Conservation (phyloP, 2,888 invertebrate genomes). For the Calliopum simillimum region DNA sequence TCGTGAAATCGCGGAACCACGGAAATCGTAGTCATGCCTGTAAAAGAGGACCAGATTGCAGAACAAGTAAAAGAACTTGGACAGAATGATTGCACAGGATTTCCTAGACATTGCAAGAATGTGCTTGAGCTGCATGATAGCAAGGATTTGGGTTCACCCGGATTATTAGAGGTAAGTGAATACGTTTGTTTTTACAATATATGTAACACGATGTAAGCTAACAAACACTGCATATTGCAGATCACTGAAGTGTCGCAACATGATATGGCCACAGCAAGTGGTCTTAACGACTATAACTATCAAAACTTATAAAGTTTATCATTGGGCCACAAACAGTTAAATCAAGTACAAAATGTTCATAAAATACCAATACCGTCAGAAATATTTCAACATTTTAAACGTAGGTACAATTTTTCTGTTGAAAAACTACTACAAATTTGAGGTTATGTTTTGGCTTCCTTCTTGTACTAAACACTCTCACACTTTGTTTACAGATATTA, state of each 20-base stretch:
- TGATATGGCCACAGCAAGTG: conserved; percentile 87
- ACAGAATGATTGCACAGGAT: conserved; percentile 67
- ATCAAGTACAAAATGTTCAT: conserved; percentile 82
- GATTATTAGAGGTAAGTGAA: conserved; percentile 61
- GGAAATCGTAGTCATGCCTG: too few species aligned
- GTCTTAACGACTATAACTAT: conserved; percentile 91
- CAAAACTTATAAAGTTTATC: conserved; percentile 80
- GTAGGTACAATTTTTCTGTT: conserved; percentile 69
- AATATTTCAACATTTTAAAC: conserved; percentile 93
- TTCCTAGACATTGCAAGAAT: conserved; percentile 81
- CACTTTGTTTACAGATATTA: conserved; percentile 78
- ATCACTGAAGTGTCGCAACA: conserved; percentile 75
- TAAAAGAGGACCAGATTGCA: too few species aligned
- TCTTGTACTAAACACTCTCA: background rate
- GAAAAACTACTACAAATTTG: background rate
- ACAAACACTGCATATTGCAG: conserved; percentile 57
- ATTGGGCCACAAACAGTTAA: conserved; percentile 76
- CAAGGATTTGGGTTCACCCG: conserved; percentile 60
- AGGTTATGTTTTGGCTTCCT: conserved; percentile 1
- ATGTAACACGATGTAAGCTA: conserved; percentile 1
- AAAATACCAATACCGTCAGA: conserved; percentile 93
- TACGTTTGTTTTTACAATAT: background rate
- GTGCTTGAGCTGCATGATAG: conserved; percentile 79
- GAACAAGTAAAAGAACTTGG: background rate
- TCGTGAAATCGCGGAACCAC: too few species aligned